phyloP scores from a whole-genome alignment of 2,888 invertebrate species.

The Drosophila kokeensis region DNA sequence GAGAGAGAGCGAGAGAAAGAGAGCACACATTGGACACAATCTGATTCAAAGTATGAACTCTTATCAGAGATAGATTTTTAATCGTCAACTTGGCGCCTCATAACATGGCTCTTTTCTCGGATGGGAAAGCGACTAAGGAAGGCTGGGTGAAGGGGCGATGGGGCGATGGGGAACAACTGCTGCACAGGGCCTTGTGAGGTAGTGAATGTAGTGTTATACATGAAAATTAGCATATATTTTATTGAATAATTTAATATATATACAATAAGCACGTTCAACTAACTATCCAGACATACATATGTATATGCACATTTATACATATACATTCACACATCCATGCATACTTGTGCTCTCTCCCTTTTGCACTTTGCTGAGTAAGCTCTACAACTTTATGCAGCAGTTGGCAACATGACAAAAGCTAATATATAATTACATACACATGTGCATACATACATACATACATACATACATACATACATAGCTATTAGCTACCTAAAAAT shows the following conservation, averaged over 20 bases:
- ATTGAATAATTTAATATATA: constrained; percentile 1
- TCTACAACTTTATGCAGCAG: constrained; percentile 12
- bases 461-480: background rate
- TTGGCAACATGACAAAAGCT: constrained; percentile 25
- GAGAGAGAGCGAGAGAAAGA: background rate
- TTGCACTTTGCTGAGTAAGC: background rate
- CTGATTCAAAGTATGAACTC: constrained; percentile 50
- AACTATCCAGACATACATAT: background rate
- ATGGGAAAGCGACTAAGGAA: background rate
- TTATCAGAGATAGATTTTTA: constrained; percentile 61
- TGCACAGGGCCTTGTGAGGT: constrained; percentile 3
- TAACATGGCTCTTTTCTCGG: constrained; percentile 15
- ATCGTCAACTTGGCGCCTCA: constrained; percentile 49
- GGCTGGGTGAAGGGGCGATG: background rate
- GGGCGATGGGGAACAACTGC: background rate
- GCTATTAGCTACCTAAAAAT: background rate
- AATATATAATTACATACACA: background rate
- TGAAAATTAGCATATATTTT: constrained; percentile 57
- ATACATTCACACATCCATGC: background rate
- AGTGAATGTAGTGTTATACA: constrained; percentile 53
- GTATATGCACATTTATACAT: background rate
- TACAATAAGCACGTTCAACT: constrained; percentile 1
- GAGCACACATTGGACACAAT: constrained; percentile 41
- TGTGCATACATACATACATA: too few species aligned
- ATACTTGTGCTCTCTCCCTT: background rate